Conservation (phyloP, 2,888 invertebrate species). For the Osedax frankpressi region DNA sequence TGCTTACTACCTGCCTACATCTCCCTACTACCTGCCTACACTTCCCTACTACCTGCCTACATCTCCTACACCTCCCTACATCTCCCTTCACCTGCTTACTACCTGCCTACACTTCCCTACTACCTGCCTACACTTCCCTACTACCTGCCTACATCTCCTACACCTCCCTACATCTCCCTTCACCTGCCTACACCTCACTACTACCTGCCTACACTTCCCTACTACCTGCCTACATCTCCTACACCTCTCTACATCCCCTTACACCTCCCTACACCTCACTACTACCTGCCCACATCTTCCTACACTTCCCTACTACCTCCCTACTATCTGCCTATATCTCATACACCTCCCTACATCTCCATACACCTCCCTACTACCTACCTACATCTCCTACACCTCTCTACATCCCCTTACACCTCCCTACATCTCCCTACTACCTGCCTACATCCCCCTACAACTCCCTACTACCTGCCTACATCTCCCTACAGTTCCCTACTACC, state of each 20-base stretch:
- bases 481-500: conserved; percentile 39
- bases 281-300: not conserved
- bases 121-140: not conserved
- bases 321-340: conserved; percentile 66
- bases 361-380: not conserved
- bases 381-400: not conserved
- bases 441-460: conserved; percentile 61
- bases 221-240: not conserved
- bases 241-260: conserved; percentile 61
- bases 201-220: too few relatives aligned
- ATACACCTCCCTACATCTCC: too few relatives aligned
- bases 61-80: not conserved
- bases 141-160: not conserved
- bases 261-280: conserved; percentile 52
- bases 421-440: conserved; percentile 48
- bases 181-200: conserved; percentile 61
- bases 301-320: conserved; percentile 51
- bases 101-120: conserved; percentile 40
- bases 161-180: conserved; percentile 48
- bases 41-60: not conserved
- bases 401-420: not conserved
- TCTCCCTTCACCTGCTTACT: conserved; percentile 66
- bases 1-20: conserved; percentile 58
- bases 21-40: not conserved
- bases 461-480: not conserved